Base-by-base conservation (phyloP, 2,888 invertebrate genomes). In the Callimorpha dominula region DNA sequence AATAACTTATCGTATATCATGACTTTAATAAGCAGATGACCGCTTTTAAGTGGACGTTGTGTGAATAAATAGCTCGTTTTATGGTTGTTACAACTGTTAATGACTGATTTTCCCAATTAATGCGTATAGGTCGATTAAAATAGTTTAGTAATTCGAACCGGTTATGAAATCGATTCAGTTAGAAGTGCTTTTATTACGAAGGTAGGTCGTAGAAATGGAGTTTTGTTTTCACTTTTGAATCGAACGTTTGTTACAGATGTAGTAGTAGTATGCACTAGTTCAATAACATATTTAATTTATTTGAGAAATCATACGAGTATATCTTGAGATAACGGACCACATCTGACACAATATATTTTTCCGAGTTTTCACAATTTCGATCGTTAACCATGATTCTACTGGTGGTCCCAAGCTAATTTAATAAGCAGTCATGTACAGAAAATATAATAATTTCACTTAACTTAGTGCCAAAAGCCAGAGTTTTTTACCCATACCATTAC, bases 101-200 rank as follows among this genome's bases (percentile, higher is more conserved):
- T 77, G 31, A 60, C 31, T 60, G 11, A 60, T 49, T 60, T 68
- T 60, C 46, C 43, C 68, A 14, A 57, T 60, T 60, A 31, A 60
- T 5, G 60, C 6, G 60, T 60, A 40, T 46, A 49, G 31, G 42
- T 31, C 31, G 63, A 72, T 75, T 74, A 64, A 76, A 78, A 72
- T 64, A 73, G 72, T 72, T 68, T 60, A 65, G 63, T 73, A 43
- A 69, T 66, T 71, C 71, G 5, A 73, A 73, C 73, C 65, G 67
- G 76, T 73, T 80, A 71, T 60, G 20, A 70, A 75, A 75, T 68
- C 70, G 20, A 74, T 76, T 81, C 68, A 17, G 62, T 50, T 70
- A 66, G 57, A 70, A 77, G 71, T 70, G n/a, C 68, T 68, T 49
- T 70, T 57, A 65, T 49, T 64, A 31, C 11, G 60, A 67, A 49